phyloP scores from a whole-genome alignment of 1,140 invertebrate genomes.

The Leptopilina boulardi region DNA sequence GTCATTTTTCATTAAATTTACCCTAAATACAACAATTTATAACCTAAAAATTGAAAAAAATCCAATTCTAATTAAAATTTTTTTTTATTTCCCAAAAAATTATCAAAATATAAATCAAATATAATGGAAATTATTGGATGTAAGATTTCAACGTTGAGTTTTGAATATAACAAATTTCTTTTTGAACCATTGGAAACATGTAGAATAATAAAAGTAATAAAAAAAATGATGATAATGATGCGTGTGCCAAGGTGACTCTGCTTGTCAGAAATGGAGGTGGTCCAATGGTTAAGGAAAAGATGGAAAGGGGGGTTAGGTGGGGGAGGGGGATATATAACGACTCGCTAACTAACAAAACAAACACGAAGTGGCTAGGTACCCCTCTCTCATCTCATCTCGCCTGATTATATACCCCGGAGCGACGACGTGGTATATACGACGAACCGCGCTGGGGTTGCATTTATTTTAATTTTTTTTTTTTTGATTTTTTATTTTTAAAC shows the following conservation, averaged over 20 bases:
- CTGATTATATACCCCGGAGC: conserved; percentile 72
- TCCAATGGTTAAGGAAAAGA: conserved; percentile 21
- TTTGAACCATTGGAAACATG: too few relatives aligned
- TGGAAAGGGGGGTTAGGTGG: conserved; percentile 41
- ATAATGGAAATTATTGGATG: too few relatives aligned
- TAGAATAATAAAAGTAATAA: conserved; percentile 44
- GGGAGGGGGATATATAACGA: conserved; percentile 63
- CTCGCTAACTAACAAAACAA: conserved; percentile 74
- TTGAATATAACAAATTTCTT: too few relatives aligned
- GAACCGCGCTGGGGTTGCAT: conserved; percentile 46
- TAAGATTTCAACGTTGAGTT: too few relatives aligned
- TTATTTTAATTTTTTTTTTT: conserved; percentile 38
- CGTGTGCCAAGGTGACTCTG: conserved; percentile 34
- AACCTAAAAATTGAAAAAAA: too few relatives aligned
- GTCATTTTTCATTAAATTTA: background rate
- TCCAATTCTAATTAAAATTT: too few relatives aligned
- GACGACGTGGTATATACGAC: conserved; percentile 47
- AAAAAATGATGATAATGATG: conserved; percentile 46
- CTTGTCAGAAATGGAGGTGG: conserved; percentile 39
- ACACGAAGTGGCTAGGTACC: conserved; percentile 65
- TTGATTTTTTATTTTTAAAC: conserved; percentile 35
- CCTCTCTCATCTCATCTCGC: conserved; percentile 68
- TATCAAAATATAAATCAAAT: too few relatives aligned
- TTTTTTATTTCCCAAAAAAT: too few relatives aligned
- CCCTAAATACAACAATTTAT: too few relatives aligned